Conservation (phyloP, 2,888 invertebrate genomes). For the Clepsis dumicolana region DNA sequence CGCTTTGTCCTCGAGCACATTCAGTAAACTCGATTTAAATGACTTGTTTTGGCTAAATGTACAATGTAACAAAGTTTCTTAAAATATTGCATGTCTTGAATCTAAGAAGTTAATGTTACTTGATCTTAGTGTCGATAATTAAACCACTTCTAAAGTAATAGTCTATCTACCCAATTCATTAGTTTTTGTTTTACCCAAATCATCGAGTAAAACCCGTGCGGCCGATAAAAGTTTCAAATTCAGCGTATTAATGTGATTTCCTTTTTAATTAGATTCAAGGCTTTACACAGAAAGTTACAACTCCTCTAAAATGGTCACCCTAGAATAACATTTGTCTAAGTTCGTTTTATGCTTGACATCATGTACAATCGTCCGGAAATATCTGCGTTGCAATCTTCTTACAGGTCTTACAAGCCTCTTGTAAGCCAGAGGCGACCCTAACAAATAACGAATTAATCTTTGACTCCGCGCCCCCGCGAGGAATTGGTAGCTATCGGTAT, state of each 20-base stretch:
- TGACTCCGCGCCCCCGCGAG: constrained; percentile 39
- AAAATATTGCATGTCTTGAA: not conserved
- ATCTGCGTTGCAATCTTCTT: not conserved
- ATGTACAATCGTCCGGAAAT: not conserved
- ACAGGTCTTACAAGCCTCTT: not conserved
- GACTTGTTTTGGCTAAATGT: not conserved
- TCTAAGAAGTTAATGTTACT: no score
- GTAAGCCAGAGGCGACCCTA: constrained; percentile 24
- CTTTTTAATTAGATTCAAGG: no score
- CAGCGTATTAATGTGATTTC: no score
- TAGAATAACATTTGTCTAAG: no score
- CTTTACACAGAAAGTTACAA: not conserved
- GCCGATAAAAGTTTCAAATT: no score
- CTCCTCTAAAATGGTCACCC: not conserved
- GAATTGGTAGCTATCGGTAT: constrained; percentile 47
- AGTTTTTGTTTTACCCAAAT: no score
- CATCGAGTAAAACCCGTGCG: no score
- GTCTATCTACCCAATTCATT: no score
- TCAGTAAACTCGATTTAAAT: constrained; percentile 19
- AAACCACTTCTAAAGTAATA: no score
- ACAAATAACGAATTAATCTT: constrained; percentile 45
- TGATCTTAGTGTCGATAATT: no score
- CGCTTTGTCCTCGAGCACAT: constrained; percentile 35
- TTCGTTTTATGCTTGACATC: no score
- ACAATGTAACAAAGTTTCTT: not conserved